Evolutionary conservation across 2,113 vertebrate genomes (phyloP).

Genomic region (Centrocercus urophasianus): DNA sequence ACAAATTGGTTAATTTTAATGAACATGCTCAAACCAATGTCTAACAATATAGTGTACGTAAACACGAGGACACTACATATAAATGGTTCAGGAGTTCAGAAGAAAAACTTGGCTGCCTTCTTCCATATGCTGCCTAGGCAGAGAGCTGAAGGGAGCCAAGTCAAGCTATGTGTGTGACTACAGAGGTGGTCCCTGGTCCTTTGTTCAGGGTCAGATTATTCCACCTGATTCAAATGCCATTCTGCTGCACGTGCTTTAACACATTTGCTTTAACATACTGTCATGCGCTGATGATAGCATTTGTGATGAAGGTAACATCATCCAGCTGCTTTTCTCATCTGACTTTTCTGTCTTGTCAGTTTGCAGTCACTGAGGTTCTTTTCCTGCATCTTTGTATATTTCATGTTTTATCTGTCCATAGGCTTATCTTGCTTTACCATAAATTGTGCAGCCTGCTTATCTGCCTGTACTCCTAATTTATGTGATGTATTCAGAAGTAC

Average conservation of each 20-base stretch:
- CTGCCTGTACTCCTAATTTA: slow-evolving; percentile 29
- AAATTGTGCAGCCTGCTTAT: slow-evolving; percentile 55
- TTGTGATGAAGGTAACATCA: slow-evolving; percentile 11
- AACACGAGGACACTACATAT: not conserved
- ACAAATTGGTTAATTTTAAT: slow-evolving; percentile 53
- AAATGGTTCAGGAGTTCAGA: not conserved
- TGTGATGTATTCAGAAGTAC: slow-evolving; percentile 9
- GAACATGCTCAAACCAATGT: not conserved
- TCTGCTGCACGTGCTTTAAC: not conserved
- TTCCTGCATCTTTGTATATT: slow-evolving; percentile 27
- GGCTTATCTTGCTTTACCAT: slow-evolving; percentile 60
- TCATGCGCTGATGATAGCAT: not conserved
- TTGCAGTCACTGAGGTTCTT: slow-evolving; percentile 10
- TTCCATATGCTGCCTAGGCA: not conserved
- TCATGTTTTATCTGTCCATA: slow-evolving; percentile 51
- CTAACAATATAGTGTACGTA: not conserved
- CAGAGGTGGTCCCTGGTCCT: not conserved
- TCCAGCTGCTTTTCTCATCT: not conserved
- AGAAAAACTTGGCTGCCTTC: not conserved
- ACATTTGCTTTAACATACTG: not conserved
- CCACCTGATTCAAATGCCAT: slow-evolving; percentile 5
- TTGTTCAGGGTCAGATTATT: not conserved
- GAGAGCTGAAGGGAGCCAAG: not conserved
- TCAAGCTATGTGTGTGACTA: not conserved
- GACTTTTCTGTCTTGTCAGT: not conserved